Percentiles rank a stretch among this genome's conserved stretches.
phyloP scores from a whole-genome alignment of 1,140 invertebrate genomes.

The Phymorhynchus buccinoides region DNA sequence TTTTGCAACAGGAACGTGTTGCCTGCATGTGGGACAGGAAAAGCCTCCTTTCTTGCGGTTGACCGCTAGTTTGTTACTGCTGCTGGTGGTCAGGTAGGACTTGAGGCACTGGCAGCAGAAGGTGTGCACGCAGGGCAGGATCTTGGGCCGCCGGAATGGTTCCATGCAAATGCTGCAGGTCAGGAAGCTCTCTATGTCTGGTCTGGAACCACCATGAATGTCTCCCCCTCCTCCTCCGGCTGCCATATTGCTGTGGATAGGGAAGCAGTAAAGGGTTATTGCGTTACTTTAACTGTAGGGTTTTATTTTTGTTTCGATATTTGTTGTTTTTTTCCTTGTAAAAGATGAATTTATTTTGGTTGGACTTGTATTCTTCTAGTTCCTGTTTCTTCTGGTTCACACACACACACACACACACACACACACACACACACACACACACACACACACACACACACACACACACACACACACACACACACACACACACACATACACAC shows the following conservation, averaged over 20 bases:
- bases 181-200: slow-evolving; percentile 52
- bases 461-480: no score
- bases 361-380: no score
- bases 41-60: slow-evolving; percentile 44
- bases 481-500: no score
- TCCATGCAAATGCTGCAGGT: slow-evolving; percentile 64
- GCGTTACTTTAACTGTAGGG: no score
- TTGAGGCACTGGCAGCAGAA: slow-evolving; percentile 76
- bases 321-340: no score
- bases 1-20: slow-evolving; percentile 44
- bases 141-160: slow-evolving; percentile 57
- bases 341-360: no score
- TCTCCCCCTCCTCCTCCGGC: background rate
- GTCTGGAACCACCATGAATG: background rate
- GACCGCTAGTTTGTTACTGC: background rate
- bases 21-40: slow-evolving; percentile 52
- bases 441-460: no score
- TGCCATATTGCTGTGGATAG: background rate
- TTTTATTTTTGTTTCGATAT: no score
- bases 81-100: slow-evolving; percentile 79
- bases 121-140: slow-evolving; percentile 64
- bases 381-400: no score
- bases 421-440: no score
- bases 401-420: no score
- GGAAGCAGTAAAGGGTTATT: no score